Conservation (phyloP, 2,797 vertebrate species). For the Neostethus bicornis region DNA sequence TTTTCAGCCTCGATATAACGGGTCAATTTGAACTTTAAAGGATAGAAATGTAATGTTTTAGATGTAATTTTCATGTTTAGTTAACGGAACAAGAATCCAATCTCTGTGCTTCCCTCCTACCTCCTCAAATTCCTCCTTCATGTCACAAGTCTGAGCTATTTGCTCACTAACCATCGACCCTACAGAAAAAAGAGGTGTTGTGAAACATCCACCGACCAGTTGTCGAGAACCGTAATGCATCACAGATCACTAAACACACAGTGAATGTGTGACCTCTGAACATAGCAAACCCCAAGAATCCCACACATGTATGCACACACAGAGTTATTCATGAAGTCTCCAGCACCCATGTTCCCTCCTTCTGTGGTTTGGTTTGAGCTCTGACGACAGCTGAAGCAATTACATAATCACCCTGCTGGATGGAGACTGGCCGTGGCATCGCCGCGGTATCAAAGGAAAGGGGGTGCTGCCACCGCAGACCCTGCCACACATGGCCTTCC, state of each 20-base stretch:
- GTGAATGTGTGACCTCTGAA: slow-evolving; percentile 51
- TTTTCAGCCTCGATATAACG: no score
- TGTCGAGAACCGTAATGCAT: slow-evolving; percentile 35
- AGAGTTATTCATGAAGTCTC: slow-evolving; percentile 35
- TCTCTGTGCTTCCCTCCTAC: neutral
- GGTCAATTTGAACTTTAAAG: no score
- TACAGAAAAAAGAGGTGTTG: slow-evolving; percentile 6
- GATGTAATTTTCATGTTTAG: slow-evolving; percentile 29
- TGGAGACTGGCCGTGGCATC: slow-evolving; percentile 55
- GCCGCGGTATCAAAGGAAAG: slow-evolving; percentile 11
- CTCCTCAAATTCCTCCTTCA: slow-evolving; percentile 1
- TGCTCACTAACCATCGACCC: neutral
- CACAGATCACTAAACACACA: slow-evolving; percentile 42
- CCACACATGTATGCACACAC: slow-evolving; percentile 31
- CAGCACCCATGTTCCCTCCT: slow-evolving; percentile 34
- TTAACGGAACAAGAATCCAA: slow-evolving; percentile 11
- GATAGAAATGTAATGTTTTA: no score
- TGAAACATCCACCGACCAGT: slow-evolving; percentile 41
- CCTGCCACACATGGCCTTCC: slow-evolving; percentile 71
- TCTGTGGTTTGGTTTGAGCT: slow-evolving; percentile 60
- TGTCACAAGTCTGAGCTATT: slow-evolving; percentile 6
- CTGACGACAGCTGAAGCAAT: slow-evolving; percentile 76
- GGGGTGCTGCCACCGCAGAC: slow-evolving; percentile 50
- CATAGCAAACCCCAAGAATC: slow-evolving; percentile 41
- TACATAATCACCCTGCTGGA: slow-evolving; percentile 67